phyloP scores from a whole-genome alignment of 2,797 vertebrate species.

The Lepidocolaptes lacrymiger region DNA sequence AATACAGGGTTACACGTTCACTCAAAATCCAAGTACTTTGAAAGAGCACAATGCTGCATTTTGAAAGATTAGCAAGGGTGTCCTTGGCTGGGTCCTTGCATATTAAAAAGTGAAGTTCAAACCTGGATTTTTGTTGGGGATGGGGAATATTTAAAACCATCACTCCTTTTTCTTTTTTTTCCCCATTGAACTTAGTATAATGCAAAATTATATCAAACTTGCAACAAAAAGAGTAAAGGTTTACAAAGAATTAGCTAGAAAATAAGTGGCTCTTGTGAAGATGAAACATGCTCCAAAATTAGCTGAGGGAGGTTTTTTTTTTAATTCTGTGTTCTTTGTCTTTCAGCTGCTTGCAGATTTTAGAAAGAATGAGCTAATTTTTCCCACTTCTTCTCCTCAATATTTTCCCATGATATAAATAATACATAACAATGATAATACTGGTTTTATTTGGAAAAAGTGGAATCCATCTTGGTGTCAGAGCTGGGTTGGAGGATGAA shows the following conservation, averaged over 20 bases:
- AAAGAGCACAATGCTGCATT: constrained; percentile 39
- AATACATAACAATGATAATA: not conserved
- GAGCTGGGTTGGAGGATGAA: not conserved
- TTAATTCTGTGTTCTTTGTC: not conserved
- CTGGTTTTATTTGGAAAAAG: not conserved
- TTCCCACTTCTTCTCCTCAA: not conserved
- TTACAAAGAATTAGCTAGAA: constrained; percentile 32
- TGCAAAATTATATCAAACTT: constrained; percentile 1
- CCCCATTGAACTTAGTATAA: not conserved
- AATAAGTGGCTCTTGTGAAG: constrained; percentile 31
- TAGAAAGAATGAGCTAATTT: constrained; percentile 18
- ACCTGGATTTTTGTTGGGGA: not conserved
- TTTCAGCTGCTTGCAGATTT: constrained; percentile 25
- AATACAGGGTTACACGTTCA: not conserved
- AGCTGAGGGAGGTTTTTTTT: not conserved
- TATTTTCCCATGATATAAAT: not conserved
- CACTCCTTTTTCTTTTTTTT: not conserved
- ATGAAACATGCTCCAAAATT: constrained; percentile 47
- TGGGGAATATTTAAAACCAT: constrained; percentile 23
- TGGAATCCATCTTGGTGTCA: not conserved
- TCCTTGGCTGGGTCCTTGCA: constrained; percentile 57
- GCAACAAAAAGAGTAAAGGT: constrained; percentile 15
- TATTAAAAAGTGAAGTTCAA: constrained; percentile 52
- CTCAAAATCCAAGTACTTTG: constrained; percentile 36
- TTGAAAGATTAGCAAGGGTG: constrained; percentile 38